Percentiles rank a stretch among this genome's conserved stretches.
phyloP scores from a whole-genome alignment of 2,113 vertebrate genomes.

The Gambusia affinis region DNA sequence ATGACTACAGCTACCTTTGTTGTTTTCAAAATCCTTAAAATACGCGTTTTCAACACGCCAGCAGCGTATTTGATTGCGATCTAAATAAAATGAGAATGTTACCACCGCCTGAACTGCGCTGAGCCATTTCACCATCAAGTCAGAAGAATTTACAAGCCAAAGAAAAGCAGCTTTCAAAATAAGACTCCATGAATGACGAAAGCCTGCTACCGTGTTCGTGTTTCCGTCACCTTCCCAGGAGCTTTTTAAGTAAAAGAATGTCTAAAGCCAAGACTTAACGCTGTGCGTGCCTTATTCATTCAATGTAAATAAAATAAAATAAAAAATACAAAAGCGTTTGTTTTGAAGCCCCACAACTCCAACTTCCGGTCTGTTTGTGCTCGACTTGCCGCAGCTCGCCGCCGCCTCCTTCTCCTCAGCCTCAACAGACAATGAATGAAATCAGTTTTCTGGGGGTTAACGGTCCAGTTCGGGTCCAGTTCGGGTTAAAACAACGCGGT shows the following conservation, averaged over 20 bases:
- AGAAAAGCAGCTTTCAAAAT: slow-evolving; percentile 30
- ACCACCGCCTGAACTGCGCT: slow-evolving; percentile 14
- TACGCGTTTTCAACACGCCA: not conserved
- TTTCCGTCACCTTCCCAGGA: not conserved
- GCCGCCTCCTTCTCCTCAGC: slow-evolving; percentile 40
- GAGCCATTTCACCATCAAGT: slow-evolving; percentile 23
- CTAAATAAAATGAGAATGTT: not conserved
- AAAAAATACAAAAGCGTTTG: not conserved
- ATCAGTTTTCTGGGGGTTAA: slow-evolving; percentile 31
- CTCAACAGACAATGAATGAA: slow-evolving; percentile 74
- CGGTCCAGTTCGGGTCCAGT: slow-evolving; percentile 36
- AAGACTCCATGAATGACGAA: not conserved
- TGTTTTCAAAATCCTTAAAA: too few species aligned
- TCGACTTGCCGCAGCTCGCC: slow-evolving; percentile 56
- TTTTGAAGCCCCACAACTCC: slow-evolving; percentile 3
- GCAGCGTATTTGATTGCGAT: not conserved
- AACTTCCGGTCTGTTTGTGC: slow-evolving; percentile 34
- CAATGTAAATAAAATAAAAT: not conserved
- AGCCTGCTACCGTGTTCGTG: fast-evolving
- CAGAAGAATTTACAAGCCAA: not conserved
- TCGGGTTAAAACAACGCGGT: slow-evolving; percentile 4
- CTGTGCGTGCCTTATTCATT: not conserved
- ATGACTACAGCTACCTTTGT: not conserved
- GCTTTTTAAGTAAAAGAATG: fast-evolving
- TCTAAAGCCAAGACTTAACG: not conserved